phyloP scores from a whole-genome alignment of 1,140 invertebrate genomes.

The Eriocheir sinensis region DNA sequence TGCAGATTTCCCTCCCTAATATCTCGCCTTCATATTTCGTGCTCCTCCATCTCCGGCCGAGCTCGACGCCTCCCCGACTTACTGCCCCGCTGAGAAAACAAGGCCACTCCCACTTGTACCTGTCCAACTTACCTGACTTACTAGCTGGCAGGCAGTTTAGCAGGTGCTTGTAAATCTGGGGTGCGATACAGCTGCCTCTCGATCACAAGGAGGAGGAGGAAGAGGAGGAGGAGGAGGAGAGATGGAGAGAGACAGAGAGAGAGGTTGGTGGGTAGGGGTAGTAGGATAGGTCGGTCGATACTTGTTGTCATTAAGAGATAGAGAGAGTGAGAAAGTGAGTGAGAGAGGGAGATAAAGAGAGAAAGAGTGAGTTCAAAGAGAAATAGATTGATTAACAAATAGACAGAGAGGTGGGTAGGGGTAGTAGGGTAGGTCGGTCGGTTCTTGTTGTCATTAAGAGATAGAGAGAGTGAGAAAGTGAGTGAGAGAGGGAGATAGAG shows the following conservation, averaged over 20 bases:
- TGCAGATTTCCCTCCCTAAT: too few relatives aligned
- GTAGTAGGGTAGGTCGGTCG: background rate
- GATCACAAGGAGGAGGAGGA: background rate
- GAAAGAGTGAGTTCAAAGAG: background rate
- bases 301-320: background rate
- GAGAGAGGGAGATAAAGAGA: background rate
- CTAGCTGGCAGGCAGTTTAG: too few relatives aligned
- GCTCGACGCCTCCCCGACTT: too few relatives aligned
- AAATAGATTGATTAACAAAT: background rate
- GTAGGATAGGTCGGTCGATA: background rate
- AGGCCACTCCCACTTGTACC: too few relatives aligned
- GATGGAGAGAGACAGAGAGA: conserved; percentile 1
- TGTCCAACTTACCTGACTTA: too few relatives aligned
- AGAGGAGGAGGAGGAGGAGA: background rate
- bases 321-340: background rate
- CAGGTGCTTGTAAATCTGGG: background rate
- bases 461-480: background rate
- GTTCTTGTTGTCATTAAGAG: background rate
- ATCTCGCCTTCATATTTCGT: too few relatives aligned
- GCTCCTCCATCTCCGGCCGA: too few relatives aligned
- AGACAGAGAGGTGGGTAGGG: background rate
- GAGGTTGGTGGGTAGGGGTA: background rate
- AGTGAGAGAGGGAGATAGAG: conserved; percentile 46
- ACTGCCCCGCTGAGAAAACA: too few relatives aligned
- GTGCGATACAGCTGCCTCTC: background rate